phyloP scores from a whole-genome alignment of 2,797 vertebrate genomes.

The Pseudocheirus occidentalis region DNA sequence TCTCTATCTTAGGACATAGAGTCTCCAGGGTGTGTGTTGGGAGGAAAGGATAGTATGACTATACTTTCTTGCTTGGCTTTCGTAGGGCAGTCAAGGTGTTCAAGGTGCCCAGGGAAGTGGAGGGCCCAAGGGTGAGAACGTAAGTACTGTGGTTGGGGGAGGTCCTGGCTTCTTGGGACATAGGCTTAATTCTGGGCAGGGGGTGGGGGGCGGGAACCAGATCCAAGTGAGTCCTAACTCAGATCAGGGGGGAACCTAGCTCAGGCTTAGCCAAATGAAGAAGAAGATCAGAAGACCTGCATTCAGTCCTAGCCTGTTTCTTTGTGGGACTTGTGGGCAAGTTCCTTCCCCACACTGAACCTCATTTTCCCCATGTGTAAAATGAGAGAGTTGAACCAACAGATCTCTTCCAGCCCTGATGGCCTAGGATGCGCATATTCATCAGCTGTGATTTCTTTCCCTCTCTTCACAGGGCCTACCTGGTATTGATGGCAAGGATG shows the following conservation, averaged over 20 bases:
- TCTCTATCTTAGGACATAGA: neutral
- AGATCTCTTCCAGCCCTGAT: neutral
- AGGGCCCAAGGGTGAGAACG: constrained; percentile 94
- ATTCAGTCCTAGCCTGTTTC: neutral
- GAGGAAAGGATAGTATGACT: neutral
- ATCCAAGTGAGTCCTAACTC: neutral
- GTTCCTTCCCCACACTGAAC: neutral
- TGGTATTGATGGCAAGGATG: constrained; percentile 96
- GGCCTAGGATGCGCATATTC: neutral
- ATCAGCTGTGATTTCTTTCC: neutral
- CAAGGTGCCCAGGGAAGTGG: constrained; percentile 91
- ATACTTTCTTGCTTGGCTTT: constrained; percentile 51
- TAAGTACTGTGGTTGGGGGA: constrained; percentile 81
- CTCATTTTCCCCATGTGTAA: neutral
- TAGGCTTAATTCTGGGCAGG: neutral
- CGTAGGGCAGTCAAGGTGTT: constrained; percentile 91
- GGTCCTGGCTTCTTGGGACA: neutral
- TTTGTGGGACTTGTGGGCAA: neutral
- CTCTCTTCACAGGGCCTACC: constrained; percentile 90
- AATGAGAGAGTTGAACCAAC: neutral
- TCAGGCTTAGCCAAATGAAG: neutral
- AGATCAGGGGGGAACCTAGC: neutral
- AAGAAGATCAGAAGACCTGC: neutral
- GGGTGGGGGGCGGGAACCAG: neutral
- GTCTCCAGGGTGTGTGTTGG: neutral